Percentiles rank a stretch among this genome's conserved stretches.
phyloP scores from a whole-genome alignment of 2,888 invertebrate species.

The Drosophila borborema region DNA sequence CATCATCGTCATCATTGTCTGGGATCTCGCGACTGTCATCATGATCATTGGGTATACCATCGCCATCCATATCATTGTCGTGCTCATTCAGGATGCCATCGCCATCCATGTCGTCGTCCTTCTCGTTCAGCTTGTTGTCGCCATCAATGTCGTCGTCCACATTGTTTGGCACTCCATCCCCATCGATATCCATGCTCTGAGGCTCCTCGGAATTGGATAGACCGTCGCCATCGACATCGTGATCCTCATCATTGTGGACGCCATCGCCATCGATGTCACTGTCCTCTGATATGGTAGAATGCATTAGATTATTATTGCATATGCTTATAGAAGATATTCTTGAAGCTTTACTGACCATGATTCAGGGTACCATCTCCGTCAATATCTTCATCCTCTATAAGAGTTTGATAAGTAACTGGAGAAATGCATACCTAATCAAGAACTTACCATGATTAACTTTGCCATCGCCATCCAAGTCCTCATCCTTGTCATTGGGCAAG shows the following conservation, averaged over 20 bases:
- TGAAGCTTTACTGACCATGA: conserved; percentile 68
- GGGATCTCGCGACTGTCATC: conserved; percentile 71
- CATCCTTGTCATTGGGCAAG: conserved; percentile 77
- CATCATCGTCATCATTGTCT: conserved; percentile 68
- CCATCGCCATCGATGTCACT: conserved; percentile 84
- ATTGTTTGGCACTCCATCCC: conserved; percentile 66
- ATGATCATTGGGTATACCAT: conserved; percentile 69
- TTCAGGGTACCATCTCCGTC: conserved; percentile 65
- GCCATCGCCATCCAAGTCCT: conserved; percentile 78
- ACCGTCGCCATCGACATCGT: conserved; percentile 70
- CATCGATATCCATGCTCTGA: conserved; percentile 66
- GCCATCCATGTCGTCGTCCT: conserved; percentile 83
- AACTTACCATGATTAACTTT: conserved; percentile 75
- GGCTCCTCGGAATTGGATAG: conserved; percentile 59
- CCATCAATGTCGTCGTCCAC: conserved; percentile 78
- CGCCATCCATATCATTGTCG: conserved; percentile 68
- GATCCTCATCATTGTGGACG: conserved; percentile 79
- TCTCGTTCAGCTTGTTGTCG: conserved; percentile 83
- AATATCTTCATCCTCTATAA: conserved; percentile 68
- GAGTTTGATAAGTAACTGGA: not conserved
- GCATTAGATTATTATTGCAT: not conserved
- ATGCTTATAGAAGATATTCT: too few species aligned
- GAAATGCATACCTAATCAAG: not conserved
- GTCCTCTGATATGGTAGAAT: conserved; percentile 79
- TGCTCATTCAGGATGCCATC: conserved; percentile 84